Evolutionary conservation across 2,797 vertebrate genomes (phyloP).

Genomic region (Lophius americanus): DNA sequence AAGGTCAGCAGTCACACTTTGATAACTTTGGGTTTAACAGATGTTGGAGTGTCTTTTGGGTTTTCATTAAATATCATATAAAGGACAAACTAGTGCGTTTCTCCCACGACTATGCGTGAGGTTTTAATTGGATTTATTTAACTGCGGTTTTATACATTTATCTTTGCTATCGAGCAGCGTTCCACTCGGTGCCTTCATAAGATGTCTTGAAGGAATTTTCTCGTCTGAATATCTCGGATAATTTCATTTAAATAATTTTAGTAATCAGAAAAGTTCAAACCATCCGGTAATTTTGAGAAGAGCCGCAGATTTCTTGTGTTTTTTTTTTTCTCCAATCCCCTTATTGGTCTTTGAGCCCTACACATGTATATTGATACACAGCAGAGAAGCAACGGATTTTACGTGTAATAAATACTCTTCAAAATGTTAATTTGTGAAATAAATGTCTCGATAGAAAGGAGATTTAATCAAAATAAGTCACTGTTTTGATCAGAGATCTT

Average conservation of each 20-base stretch:
- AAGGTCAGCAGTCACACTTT: constrained; percentile 71
- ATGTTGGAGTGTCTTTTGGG: constrained; percentile 48
- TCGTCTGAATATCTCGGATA: neutral
- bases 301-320: too few relatives aligned
- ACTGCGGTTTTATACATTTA: too few relatives aligned
- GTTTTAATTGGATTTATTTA: neutral
- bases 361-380: neutral
- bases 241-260: neutral
- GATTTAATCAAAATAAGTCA: neutral
- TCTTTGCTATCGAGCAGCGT: too few relatives aligned
- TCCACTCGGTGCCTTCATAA: too few relatives aligned
- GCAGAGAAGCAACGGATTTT: neutral
- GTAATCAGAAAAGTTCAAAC: too few relatives aligned
- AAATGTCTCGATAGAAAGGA: neutral
- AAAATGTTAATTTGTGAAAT: neutral
- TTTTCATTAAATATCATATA: constrained; percentile 55
- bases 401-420: neutral
- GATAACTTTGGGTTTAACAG: constrained; percentile 54
- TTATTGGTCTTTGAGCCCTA: neutral
- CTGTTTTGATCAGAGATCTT: neutral
- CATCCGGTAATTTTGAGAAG: too few relatives aligned
- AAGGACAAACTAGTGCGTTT: constrained; percentile 9
- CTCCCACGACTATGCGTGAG: neutral
- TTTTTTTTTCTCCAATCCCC: neutral
- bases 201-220: neutral